Conservation (phyloP, 2,797 vertebrate species). For the Okamejei kenojei region DNA sequence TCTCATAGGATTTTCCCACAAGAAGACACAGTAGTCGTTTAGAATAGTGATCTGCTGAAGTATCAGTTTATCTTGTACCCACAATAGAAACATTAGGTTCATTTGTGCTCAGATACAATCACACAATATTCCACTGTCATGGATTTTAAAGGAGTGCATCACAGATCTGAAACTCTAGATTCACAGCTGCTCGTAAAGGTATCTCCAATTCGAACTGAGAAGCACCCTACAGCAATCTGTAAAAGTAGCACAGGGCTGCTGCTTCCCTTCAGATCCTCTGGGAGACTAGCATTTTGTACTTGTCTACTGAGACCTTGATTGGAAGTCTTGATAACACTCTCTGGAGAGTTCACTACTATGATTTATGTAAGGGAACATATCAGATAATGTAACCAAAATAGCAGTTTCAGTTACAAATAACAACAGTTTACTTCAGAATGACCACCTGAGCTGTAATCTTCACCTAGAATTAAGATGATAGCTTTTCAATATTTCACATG, state of each 20-base stretch:
- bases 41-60: conserved; percentile 17
- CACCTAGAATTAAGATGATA: conserved; percentile 20
- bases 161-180: conserved; percentile 31
- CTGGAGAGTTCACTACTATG: not conserved
- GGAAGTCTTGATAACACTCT: conserved; percentile 28
- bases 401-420: conserved; percentile 34
- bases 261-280: conserved; percentile 19
- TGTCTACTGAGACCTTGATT: conserved; percentile 4
- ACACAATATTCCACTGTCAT: conserved; percentile 32
- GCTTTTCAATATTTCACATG: conserved; percentile 35
- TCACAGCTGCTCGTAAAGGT: conserved; percentile 27
- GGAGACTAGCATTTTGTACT: conserved; percentile 30
- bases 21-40: conserved; percentile 28
- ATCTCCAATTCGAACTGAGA: conserved; percentile 21
- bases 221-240: conserved; percentile 34
- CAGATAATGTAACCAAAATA: conserved; percentile 32
- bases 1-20: conserved; percentile 31
- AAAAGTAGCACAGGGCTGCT: conserved; percentile 33
- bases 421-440: conserved; percentile 34
- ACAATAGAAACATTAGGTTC: conserved; percentile 34
- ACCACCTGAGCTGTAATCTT: conserved; percentile 32
- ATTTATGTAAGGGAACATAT: conserved; percentile 21
- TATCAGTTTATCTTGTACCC: conserved; percentile 27
- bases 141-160: conserved; percentile 34
- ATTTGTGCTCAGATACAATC: conserved; percentile 31